A percentile compares a stretch with the other conserved stretches of the same genome.
phyloP scores from a whole-genome alignment of 2,888 invertebrate genomes.

The Alentia gelatinosa region DNA sequence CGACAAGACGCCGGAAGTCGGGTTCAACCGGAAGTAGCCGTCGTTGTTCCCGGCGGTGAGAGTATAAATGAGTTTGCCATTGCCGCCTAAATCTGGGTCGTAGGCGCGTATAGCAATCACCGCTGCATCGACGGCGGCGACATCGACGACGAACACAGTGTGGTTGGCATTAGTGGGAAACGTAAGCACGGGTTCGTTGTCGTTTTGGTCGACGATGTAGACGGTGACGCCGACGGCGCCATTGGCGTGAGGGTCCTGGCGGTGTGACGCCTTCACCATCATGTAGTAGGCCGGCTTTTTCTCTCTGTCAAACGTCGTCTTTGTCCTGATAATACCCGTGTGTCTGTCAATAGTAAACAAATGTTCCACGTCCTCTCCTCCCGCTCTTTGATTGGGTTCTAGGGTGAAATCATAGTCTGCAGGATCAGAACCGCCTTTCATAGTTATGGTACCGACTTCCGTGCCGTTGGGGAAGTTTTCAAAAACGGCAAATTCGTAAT shows the following conservation, averaged over 20 bases:
- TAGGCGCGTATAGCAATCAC: conserved; percentile 66
- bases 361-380: conserved; percentile 62
- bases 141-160: conserved; percentile 64
- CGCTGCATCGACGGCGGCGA: conserved; percentile 63
- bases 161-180: conserved; percentile 69
- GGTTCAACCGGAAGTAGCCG: conserved; percentile 79
- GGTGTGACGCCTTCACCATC: conserved; percentile 57
- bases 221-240: conserved; percentile 66
- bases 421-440: neutral
- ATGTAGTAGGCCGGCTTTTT: conserved; percentile 53
- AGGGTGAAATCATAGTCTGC: neutral
- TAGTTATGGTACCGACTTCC: conserved; percentile 41
- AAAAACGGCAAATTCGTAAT: conserved; percentile 54
- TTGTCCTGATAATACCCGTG: conserved; percentile 67
- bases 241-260: conserved; percentile 55
- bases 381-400: neutral
- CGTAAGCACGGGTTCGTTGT: conserved; percentile 68
- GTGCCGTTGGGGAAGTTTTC: conserved; percentile 52
- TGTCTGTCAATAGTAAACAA: conserved; percentile 30
- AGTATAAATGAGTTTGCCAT: conserved; percentile 67
- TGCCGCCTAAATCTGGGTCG: conserved; percentile 69
- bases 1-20: conserved; percentile 79
- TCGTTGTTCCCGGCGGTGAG: conserved; percentile 77
- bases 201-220: conserved; percentile 71
- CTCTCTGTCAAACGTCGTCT: conserved; percentile 66